These are phyloP conservation scores for Neolamprologus toae DNA, from an alignment of 2,113 vertebrate genomes.

Conservation along the genomic window DNA sequence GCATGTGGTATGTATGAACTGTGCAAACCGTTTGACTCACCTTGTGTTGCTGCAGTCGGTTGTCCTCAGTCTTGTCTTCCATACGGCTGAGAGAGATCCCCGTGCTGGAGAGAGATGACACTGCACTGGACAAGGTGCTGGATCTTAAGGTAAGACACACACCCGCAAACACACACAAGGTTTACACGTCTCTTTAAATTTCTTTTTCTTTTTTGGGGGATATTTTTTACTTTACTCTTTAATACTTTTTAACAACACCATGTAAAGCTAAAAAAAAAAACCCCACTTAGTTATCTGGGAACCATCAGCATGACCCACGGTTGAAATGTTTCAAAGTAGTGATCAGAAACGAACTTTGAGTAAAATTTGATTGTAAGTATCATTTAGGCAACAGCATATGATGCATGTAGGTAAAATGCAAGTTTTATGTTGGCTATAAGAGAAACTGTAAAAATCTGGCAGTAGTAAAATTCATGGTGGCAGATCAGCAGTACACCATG, in stretches of 20 bases:
- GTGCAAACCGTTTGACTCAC: not conserved
- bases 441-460: not conserved
- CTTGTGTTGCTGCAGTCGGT: conserved; percentile 65
- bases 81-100: conserved; percentile 83
- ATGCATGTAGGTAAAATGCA: not conserved
- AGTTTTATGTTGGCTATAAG: not conserved
- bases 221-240: not conserved
- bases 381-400: not conserved
- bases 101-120: conserved; percentile 81
- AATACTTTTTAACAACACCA: not conserved
- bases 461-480: not conserved
- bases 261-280: not conserved
- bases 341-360: not conserved
- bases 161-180: not conserved
- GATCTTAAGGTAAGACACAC: conserved; percentile 62
- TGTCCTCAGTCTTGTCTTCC: conserved; percentile 77
- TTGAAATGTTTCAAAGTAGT: not conserved
- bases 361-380: not conserved
- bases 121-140: conserved; percentile 78
- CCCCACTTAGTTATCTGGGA: not conserved
- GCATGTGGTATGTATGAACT: not conserved
- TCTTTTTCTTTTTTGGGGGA: not conserved
- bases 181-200: not conserved
- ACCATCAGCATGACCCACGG: not conserved
- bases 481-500: not conserved